Evolutionary conservation across 2,797 vertebrate species (phyloP).

Genomic region (Artibeus jamaicensis): DNA sequence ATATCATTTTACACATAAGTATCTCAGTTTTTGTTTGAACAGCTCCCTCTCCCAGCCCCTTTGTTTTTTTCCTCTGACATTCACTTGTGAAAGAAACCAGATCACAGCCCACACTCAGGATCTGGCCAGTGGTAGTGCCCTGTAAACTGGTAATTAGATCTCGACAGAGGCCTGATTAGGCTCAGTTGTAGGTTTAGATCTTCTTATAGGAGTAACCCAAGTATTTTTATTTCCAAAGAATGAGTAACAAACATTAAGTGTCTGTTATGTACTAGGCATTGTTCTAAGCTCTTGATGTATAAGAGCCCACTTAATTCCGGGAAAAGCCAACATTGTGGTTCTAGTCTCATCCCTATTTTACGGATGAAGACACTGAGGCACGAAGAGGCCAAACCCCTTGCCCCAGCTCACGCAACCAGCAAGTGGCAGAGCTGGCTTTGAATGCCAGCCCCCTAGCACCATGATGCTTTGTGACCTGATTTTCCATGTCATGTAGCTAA

Average conservation of each 20-base stretch:
- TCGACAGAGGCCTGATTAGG: not conserved
- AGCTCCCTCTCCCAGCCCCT: not conserved
- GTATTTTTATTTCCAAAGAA: not conserved
- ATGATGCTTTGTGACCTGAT: not conserved
- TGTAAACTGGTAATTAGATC: not conserved
- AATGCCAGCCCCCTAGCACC: not conserved
- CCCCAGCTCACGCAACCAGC: not conserved
- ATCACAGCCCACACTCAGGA: not conserved
- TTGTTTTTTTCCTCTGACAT: not conserved
- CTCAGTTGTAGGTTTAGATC: not conserved
- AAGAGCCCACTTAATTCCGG: not conserved
- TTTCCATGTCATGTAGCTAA: not conserved
- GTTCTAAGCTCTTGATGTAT: not conserved
- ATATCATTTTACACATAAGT: not conserved
- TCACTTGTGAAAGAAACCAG: not conserved
- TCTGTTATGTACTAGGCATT: not conserved
- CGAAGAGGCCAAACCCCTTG: not conserved
- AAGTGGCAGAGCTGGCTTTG: not conserved
- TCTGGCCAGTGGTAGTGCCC: not conserved
- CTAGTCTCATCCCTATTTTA: not conserved
- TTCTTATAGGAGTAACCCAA: not conserved
- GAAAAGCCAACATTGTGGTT: not conserved
- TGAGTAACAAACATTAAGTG: not conserved
- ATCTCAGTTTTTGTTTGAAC: not conserved
- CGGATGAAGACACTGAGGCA: not conserved